These are phyloP conservation scores for Ectemnius cavifrons DNA, from an alignment of 2,888 invertebrate species.

Conservation along the genomic window DNA sequence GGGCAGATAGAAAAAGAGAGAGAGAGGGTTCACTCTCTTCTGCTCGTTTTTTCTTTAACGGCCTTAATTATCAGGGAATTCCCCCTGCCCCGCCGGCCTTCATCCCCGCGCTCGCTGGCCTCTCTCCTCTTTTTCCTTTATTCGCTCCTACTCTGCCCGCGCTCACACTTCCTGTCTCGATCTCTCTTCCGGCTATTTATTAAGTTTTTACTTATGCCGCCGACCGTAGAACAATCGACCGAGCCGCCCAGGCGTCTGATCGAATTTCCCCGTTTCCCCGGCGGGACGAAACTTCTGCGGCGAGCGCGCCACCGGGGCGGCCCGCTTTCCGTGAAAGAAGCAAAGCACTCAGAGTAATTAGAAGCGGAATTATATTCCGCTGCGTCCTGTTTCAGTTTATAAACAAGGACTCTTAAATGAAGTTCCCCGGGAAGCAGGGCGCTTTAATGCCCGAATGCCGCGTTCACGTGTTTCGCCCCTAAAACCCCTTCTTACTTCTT, in stretches of 20 bases:
- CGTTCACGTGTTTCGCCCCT: conserved; percentile 51
- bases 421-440: conserved; percentile 63
- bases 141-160: conserved; percentile 33
- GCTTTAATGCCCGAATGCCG: conserved; percentile 58
- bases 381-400: conserved; percentile 75
- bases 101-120: conserved; percentile 40
- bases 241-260: conserved; percentile 36
- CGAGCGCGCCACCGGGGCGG: conserved; percentile 43
- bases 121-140: conserved; percentile 13
- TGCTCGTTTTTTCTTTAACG: conserved; percentile 70
- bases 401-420: conserved; percentile 76
- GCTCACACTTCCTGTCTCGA: conserved; percentile 47
- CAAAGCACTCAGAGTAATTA: conserved; percentile 76
- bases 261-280: conserved; percentile 42
- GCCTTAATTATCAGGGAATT: conserved; percentile 75
- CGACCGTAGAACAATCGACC: conserved; percentile 71
- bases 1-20: conserved; percentile 30
- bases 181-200: conserved; percentile 73
- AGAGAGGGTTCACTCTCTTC: conserved; percentile 22
- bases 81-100: conserved; percentile 39
- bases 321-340: conserved; percentile 71
- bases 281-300: conserved; percentile 68
- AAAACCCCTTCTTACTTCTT: conserved; percentile 11
- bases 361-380: conserved; percentile 74
- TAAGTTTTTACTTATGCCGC: conserved; percentile 74